Conservation (phyloP, 1,140 invertebrate species). For the Ostrea edulis region DNA sequence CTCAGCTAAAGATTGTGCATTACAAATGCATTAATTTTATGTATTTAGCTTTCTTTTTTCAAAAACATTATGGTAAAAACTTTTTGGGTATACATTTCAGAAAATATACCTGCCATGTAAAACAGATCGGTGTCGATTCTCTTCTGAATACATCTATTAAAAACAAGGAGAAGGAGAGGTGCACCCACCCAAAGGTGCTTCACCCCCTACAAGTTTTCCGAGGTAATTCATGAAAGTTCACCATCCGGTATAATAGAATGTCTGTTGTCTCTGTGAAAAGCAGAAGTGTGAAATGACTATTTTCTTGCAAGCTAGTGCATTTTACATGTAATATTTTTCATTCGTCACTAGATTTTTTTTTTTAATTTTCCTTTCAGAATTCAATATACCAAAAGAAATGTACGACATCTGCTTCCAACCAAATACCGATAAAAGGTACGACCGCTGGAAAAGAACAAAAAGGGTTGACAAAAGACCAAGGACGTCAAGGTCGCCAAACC, state of each 20-base stretch:
- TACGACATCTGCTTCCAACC: slow-evolving; percentile 57
- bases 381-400: slow-evolving; percentile 21
- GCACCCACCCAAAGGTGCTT: background rate
- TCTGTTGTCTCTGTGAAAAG: no score
- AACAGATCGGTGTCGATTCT: slow-evolving; percentile 29
- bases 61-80: background rate
- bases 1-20: no score
- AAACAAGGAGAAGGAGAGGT: background rate
- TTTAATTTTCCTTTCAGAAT: background rate
- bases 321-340: no score
- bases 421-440: slow-evolving; percentile 63
- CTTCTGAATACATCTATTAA: background rate
- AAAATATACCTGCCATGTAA: slow-evolving; percentile 37
- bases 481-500: background rate
- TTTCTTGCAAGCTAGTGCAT: no score
- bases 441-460: slow-evolving; percentile 60
- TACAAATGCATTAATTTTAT: no score
- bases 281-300: no score
- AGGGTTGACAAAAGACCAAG: slow-evolving; percentile 22
- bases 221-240: background rate
- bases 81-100: slow-evolving; percentile 35
- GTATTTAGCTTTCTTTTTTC: no score
- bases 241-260: no score
- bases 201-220: background rate
- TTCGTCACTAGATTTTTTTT: no score